phyloP scores from a whole-genome alignment of 2,113 vertebrate genomes.

The Pelecanus crispus region DNA sequence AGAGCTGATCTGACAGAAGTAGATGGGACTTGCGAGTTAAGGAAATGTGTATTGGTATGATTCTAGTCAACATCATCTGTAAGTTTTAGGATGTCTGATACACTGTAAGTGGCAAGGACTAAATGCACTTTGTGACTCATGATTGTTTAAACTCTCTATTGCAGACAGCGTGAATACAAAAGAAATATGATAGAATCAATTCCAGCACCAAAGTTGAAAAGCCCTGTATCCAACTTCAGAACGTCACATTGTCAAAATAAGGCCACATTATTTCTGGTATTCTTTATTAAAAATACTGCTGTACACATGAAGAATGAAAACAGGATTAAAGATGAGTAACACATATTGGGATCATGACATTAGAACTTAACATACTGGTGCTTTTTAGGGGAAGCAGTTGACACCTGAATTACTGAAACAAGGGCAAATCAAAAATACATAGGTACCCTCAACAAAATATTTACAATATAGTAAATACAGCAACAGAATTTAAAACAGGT shows the following conservation, averaged over 20 bases:
- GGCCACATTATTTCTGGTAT: constrained; percentile 80
- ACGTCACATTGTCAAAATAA: constrained; percentile 21
- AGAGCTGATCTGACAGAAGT: not conserved
- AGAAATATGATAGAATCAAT: not conserved
- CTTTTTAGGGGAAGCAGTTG: constrained; percentile 75
- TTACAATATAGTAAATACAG: constrained; percentile 75
- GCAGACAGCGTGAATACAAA: not conserved
- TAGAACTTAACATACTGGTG: constrained; percentile 76
- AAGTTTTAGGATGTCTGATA: not conserved
- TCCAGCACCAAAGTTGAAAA: not conserved
- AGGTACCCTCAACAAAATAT: constrained; percentile 75
- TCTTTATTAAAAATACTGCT: constrained; percentile 99
- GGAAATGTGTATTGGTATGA: not conserved
- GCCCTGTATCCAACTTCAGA: not conserved
- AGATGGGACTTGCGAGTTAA: not conserved
- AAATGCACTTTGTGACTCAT: not conserved
- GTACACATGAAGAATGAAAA: constrained; percentile 96
- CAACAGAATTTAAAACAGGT: constrained; percentile 71
- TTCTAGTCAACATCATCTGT: not conserved
- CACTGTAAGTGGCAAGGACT: not conserved
- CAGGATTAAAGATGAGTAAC: constrained; percentile 77
- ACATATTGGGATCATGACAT: constrained; percentile 75
- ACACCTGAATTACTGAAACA: constrained; percentile 73
- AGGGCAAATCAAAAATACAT: constrained; percentile 70
- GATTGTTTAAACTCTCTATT: not conserved